Percentiles rank a stretch among this genome's conserved stretches.
phyloP scores from a whole-genome alignment of 1,140 invertebrate genomes.

The Drosophila baimaii region DNA sequence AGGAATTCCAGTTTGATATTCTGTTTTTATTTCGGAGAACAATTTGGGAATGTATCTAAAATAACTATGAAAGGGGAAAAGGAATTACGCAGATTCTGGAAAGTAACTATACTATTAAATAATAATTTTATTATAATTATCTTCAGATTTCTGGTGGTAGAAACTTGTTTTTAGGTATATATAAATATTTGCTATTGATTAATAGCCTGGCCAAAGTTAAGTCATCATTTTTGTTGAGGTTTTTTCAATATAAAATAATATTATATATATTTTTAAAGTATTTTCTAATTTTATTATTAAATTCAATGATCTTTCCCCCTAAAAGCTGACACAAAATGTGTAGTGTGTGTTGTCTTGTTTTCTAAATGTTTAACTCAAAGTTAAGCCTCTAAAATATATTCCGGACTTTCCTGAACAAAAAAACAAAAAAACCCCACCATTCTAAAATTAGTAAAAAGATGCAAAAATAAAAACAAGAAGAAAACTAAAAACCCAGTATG shows the following conservation, averaged over 20 bases:
- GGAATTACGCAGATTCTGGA: background rate
- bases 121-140: background rate
- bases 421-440: no score
- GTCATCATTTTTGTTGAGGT: background rate
- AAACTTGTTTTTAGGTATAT: background rate
- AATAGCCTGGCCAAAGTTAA: background rate
- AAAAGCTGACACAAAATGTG: no score
- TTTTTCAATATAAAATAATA: no score
- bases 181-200: background rate
- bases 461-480: background rate
- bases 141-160: no score
- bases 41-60: background rate
- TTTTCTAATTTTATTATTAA: no score
- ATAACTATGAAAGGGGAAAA: background rate
- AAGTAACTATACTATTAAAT: background rate
- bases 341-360: no score
- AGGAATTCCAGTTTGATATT: background rate
- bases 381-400: constrained; percentile 3
- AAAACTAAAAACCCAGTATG: background rate
- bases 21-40: background rate
- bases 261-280: no score
- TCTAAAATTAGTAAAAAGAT: constrained; percentile 6
- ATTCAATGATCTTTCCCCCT: no score
- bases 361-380: no score
- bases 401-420: background rate